A percentile compares a stretch with the other conserved stretches of the same genome.
Evolutionary conservation across 2,888 invertebrate genomes (phyloP).

Genomic region (Arge pagana): DNA sequence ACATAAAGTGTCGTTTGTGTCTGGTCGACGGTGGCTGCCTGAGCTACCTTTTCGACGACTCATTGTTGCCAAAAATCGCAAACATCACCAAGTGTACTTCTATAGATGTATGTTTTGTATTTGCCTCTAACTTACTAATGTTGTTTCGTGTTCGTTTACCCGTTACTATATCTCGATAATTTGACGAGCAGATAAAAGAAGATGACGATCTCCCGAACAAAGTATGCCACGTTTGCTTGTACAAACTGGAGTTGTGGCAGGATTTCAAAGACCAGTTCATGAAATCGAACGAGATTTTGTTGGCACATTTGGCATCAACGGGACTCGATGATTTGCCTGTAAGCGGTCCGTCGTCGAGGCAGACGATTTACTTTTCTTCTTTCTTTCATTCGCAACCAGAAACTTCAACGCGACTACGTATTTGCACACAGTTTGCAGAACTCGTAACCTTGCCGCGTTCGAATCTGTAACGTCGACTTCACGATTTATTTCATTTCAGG

Average conservation of each 20-base stretch:
- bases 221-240: constrained; percentile 52
- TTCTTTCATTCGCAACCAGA: no score
- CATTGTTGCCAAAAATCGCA: constrained; percentile 40
- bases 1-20: constrained; percentile 50
- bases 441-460: no score
- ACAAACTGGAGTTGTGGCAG: constrained; percentile 52
- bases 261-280: constrained; percentile 51
- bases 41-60: constrained; percentile 42
- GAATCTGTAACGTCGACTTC: no score
- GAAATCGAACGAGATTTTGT: constrained; percentile 41
- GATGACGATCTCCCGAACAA: constrained; percentile 44
- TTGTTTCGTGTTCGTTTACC: neutral
- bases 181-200: constrained; percentile 42
- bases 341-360: no score
- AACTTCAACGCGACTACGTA: no score
- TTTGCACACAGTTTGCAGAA: no score
- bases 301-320: constrained; percentile 36
- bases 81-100: constrained; percentile 46
- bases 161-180: constrained; percentile 1
- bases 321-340: constrained; percentile 35
- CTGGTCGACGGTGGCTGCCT: constrained; percentile 44
- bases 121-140: neutral
- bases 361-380: no score
- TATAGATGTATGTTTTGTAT: constrained; percentile 42
- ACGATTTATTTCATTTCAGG: no score